Evolutionary conservation across 1,140 invertebrate genomes (phyloP), one percentile per base, ranked within the genome.

Genomic region (Tyrophagus putrescentiae): DNA sequence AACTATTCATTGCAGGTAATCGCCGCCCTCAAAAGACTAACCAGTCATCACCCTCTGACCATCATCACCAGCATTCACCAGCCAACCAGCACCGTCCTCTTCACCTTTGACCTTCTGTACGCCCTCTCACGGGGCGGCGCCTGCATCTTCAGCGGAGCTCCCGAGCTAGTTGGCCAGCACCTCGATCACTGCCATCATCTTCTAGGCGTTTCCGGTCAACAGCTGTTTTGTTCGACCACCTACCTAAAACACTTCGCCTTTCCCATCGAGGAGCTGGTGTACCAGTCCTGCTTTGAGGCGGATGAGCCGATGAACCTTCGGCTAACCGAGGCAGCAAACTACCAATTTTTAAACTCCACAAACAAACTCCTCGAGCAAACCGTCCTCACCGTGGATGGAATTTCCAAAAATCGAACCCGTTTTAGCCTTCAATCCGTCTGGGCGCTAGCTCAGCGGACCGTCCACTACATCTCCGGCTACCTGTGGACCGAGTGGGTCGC

Each of bases 61-160:
- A 60, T 60, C 11, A 28, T 60, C 9, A n/a, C 39, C 29, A 60
- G 50, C 58, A 60, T 60, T 27, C 58, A 60, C 33, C 58, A 60
- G 58, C 58, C 58, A 21, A 60, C 32, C 39, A 5, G 7, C 53
- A 57, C 58, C 21, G 56, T 60, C 4, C n/a, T 60, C 4, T n/a
- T 23, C 4, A 21, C 21, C 27, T 60, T 60, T 31, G 23, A 60
- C 29, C 4, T 21, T 5, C 9, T 60, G 6, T 60, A 60, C 25
- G 52, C 61, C 16, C 9, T 60, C 25, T 56, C 58, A 4, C 21
- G 61, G 5, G 56, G 56, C 23, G 58, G 58, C 9, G 5, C 18
- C 9, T 23, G 28, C 27, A 60, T 60, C 9, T 60, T 31, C 27
- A 25, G 33, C 13, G 58, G 56, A 21, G 11, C 21, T 18, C 58